phyloP scores from a whole-genome alignment of 2,113 vertebrate species.

The Cnemophilus loriae region DNA sequence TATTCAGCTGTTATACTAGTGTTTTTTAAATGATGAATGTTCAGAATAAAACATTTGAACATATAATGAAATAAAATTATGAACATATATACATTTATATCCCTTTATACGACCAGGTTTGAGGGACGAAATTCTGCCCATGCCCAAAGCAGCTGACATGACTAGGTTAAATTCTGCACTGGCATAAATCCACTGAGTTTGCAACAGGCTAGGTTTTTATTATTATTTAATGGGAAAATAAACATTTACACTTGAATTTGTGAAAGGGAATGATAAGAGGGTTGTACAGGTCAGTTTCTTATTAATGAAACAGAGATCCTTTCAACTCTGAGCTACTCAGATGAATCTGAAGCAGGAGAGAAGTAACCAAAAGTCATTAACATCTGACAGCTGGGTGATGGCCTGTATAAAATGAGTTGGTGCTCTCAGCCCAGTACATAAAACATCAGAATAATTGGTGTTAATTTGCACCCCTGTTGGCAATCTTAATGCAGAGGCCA shows the following conservation, averaged over 20 bases:
- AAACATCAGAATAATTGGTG: slow-evolving; percentile 71
- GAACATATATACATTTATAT: not conserved
- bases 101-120: not conserved
- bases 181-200: not conserved
- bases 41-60: not conserved
- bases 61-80: not conserved
- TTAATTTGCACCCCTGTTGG: slow-evolving; percentile 72
- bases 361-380: slow-evolving; percentile 63
- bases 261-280: not conserved
- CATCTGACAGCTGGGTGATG: slow-evolving; percentile 62
- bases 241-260: slow-evolving; percentile 34
- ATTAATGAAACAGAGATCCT: slow-evolving; percentile 48
- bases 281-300: slow-evolving; percentile 30
- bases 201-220: not conserved
- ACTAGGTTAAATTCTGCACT: not conserved
- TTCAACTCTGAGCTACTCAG: slow-evolving; percentile 36
- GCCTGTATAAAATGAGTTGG: slow-evolving; percentile 63
- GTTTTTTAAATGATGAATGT: not conserved
- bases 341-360: slow-evolving; percentile 53
- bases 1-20: not conserved
- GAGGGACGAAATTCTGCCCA: not conserved
- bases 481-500: slow-evolving; percentile 64
- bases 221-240: slow-evolving; percentile 53
- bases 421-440: slow-evolving; percentile 53
- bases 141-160: not conserved